Evolutionary conservation across 1,140 invertebrate species (phyloP).

Genomic region (Bombus ignitus): DNA sequence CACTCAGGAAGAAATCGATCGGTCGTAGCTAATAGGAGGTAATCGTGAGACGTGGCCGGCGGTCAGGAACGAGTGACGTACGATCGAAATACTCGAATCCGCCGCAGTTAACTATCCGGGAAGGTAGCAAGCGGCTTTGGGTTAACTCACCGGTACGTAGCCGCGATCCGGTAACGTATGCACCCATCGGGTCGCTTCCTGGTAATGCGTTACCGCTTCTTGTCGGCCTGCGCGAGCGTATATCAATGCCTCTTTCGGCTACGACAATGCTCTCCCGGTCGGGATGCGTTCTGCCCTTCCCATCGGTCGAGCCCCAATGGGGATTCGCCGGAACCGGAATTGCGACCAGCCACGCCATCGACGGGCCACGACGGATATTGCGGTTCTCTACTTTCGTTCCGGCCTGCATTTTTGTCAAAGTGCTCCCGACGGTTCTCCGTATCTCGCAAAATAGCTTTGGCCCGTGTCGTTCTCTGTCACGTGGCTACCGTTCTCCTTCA

Average conservation of each 20-base stretch:
- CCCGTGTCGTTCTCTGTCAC: background rate
- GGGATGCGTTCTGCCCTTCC: background rate
- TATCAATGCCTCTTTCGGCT: slow-evolving; percentile 65
- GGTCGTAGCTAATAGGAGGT: slow-evolving; percentile 21
- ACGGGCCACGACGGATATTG: slow-evolving; percentile 55
- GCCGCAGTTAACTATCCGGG: slow-evolving; percentile 65
- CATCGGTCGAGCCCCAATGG: background rate
- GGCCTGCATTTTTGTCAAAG: slow-evolving; percentile 47
- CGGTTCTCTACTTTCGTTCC: slow-evolving; percentile 48
- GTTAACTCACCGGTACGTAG: slow-evolving; percentile 57
- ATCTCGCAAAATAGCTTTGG: background rate
- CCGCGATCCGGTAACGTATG: slow-evolving; percentile 67
- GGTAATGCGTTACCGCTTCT: slow-evolving; percentile 70
- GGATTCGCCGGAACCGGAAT: slow-evolving; percentile 51
- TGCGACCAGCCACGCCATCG: slow-evolving; percentile 58
- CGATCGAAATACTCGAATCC: slow-evolving; percentile 50
- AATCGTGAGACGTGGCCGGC: slow-evolving; percentile 31
- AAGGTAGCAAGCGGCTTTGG: slow-evolving; percentile 16
- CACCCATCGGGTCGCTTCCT: slow-evolving; percentile 66
- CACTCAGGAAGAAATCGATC: slow-evolving; percentile 39
- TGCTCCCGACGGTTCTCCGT: background rate
- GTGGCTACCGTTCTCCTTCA: background rate
- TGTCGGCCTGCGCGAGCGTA: slow-evolving; percentile 49
- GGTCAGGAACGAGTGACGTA: slow-evolving; percentile 14
- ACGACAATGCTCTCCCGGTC: slow-evolving; percentile 35